Percentiles rank a stretch among this genome's conserved stretches.
These are phyloP conservation scores for Reticulitermes speratus DNA, from an alignment of 1,140 invertebrate species.

Conservation along the genomic window DNA sequence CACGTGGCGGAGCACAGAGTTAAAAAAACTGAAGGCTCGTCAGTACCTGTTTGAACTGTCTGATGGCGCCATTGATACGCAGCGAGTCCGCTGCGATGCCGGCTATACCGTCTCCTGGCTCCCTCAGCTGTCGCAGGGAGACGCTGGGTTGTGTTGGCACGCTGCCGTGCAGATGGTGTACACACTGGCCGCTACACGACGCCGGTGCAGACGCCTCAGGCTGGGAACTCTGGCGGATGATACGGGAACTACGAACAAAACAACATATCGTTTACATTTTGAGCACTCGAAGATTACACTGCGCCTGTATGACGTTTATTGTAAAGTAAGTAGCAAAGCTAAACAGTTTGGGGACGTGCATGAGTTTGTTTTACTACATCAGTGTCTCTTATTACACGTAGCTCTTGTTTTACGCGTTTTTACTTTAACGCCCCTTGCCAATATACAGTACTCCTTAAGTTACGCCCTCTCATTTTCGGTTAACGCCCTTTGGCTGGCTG, in stretches of 20 bases:
- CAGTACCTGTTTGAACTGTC: slow-evolving; percentile 93
- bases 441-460: too few species aligned
- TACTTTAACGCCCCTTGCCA: too few species aligned
- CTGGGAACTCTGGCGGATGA: slow-evolving; percentile 88
- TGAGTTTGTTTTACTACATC: too few species aligned
- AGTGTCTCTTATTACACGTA: too few species aligned
- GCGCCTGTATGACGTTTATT: too few species aligned
- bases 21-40: background rate
- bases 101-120: slow-evolving; percentile 84
- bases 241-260: slow-evolving; percentile 54
- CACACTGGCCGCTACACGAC: slow-evolving; percentile 41
- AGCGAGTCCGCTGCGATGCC: slow-evolving; percentile 96
- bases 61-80: slow-evolving; percentile 93
- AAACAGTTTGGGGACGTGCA: too few species aligned
- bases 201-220: slow-evolving; percentile 62
- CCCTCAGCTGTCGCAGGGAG: slow-evolving; percentile 78
- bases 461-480: too few species aligned
- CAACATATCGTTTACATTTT: slow-evolving; percentile 35
- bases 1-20: slow-evolving; percentile 6
- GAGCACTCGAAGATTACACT: too few species aligned
- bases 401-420: too few species aligned
- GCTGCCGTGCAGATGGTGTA: slow-evolving; percentile 59
- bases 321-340: too few species aligned
- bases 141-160: slow-evolving; percentile 50
- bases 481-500: too few species aligned